Percentiles rank a stretch among this genome's conserved stretches.
Conservation (phyloP, 2,888 invertebrate species). For the Agonopterix arenella region DNA sequence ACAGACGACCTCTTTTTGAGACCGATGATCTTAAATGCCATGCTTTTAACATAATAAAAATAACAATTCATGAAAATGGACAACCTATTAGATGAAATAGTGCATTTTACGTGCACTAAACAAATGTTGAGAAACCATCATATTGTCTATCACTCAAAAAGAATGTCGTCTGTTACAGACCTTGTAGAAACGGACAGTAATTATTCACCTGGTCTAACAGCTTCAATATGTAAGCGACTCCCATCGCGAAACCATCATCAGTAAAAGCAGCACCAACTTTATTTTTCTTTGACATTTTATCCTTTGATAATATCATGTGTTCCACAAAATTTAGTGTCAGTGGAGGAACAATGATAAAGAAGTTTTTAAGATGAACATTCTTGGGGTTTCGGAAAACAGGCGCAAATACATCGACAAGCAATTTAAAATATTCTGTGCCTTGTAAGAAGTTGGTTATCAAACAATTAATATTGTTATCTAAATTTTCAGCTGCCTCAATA, state of each 20-base stretch:
- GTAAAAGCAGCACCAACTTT: slow-evolving; percentile 93
- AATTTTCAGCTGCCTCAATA: slow-evolving; percentile 80
- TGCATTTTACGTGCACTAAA: neutral
- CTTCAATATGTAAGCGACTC: slow-evolving; percentile 93
- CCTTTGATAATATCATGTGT: slow-evolving; percentile 93
- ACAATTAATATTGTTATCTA: slow-evolving; percentile 87
- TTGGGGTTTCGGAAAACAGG: slow-evolving; percentile 91
- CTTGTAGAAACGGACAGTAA: neutral
- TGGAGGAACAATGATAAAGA: slow-evolving; percentile 95
- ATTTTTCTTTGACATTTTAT: slow-evolving; percentile 94
- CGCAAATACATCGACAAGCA: slow-evolving; percentile 95
- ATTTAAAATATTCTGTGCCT: slow-evolving; percentile 91
- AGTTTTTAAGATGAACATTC: slow-evolving; percentile 93
- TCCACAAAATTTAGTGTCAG: slow-evolving; percentile 96
- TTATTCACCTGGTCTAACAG: slow-evolving; percentile 85
- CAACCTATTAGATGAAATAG: no score
- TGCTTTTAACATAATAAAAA: no score
- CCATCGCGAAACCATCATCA: slow-evolving; percentile 99
- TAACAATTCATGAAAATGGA: no score
- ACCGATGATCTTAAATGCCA: no score
- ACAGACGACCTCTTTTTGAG: no score
- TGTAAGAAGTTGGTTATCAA: slow-evolving; percentile 90
- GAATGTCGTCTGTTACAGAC: neutral
- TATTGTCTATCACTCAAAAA: no score
- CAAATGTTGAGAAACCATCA: neutral